These are phyloP conservation scores for Elysia chlorotica DNA, from an alignment of 1,140 invertebrate species.

Conservation along the genomic window DNA sequence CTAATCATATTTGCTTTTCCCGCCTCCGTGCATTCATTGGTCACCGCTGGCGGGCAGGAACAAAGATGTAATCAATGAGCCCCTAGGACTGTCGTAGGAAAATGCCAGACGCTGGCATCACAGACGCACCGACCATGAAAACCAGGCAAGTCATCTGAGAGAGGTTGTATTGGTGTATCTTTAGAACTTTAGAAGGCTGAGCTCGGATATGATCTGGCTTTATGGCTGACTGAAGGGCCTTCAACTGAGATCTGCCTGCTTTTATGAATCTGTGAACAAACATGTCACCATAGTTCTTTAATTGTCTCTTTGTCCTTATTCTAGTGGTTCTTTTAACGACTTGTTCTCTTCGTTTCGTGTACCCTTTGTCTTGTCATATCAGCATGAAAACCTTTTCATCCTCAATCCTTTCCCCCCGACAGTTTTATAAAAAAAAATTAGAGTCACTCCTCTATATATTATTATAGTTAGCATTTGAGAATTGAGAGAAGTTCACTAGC, in stretches of 20 bases:
- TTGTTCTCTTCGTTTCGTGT: too few relatives aligned
- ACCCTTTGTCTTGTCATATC: too few relatives aligned
- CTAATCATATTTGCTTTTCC: slow-evolving; percentile 40
- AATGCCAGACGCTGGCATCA: slow-evolving; percentile 23
- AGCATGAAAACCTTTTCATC: too few relatives aligned
- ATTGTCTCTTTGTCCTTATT: too few relatives aligned
- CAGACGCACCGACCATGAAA: slow-evolving; percentile 23
- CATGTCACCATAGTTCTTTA: too few relatives aligned
- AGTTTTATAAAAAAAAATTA: too few relatives aligned
- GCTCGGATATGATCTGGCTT: slow-evolving; percentile 11
- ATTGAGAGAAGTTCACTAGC: too few relatives aligned
- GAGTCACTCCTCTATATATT: too few relatives aligned
- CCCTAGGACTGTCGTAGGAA: slow-evolving; percentile 27
- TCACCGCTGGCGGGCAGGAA: slow-evolving; percentile 13
- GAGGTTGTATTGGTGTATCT: too few relatives aligned
- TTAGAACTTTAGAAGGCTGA: neutral
- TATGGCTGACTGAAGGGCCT: slow-evolving; percentile 17
- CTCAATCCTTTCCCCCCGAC: too few relatives aligned
- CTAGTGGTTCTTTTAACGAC: too few relatives aligned
- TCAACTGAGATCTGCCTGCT: slow-evolving; percentile 21
- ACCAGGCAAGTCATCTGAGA: slow-evolving; percentile 17
- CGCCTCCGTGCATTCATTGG: slow-evolving; percentile 32
- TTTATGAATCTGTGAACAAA: slow-evolving; percentile 35
- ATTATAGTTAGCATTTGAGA: too few relatives aligned
- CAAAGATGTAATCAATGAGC: slow-evolving; percentile 36